Conservation (phyloP, 2,113 vertebrate genomes). For the Crypturellus undulatus region DNA sequence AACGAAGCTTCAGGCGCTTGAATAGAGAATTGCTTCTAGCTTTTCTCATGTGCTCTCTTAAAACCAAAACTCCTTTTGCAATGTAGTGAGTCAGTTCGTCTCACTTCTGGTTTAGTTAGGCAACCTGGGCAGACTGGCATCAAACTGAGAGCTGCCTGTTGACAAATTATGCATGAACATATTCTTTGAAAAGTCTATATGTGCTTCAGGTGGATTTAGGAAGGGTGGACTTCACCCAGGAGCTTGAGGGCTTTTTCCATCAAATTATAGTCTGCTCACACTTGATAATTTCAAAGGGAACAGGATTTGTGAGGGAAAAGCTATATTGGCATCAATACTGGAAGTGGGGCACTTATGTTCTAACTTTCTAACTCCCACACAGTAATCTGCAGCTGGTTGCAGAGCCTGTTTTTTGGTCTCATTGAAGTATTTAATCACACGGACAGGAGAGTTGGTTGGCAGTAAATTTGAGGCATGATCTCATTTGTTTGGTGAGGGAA, state of each 20-base stretch:
- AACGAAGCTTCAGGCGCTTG: not conserved
- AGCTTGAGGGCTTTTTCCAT: not conserved
- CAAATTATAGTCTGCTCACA: not conserved
- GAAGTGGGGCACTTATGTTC: not conserved
- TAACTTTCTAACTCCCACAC: not conserved
- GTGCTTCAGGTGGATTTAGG: not conserved
- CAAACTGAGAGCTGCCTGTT: not conserved
- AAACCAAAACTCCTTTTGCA: not conserved
- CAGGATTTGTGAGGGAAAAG: not conserved
- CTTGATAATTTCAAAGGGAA: not conserved
- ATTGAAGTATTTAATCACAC: accelerated
- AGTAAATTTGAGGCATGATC: accelerated
- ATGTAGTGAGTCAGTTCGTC: not conserved
- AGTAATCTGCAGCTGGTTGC: not conserved
- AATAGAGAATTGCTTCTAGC: not conserved
- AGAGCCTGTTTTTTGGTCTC: not conserved
- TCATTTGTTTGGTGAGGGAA: not conserved
- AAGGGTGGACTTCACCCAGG: not conserved
- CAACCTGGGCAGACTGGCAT: not conserved
- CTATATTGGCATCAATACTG: not conserved
- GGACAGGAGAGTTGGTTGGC: not conserved
- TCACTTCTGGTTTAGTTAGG: not conserved
- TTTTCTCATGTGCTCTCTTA: not conserved
- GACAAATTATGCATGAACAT: not conserved
- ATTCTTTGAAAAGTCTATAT: not conserved